Evolutionary conservation across 2,888 invertebrate genomes (phyloP).

Genomic region (Andrena trimmerana): DNA sequence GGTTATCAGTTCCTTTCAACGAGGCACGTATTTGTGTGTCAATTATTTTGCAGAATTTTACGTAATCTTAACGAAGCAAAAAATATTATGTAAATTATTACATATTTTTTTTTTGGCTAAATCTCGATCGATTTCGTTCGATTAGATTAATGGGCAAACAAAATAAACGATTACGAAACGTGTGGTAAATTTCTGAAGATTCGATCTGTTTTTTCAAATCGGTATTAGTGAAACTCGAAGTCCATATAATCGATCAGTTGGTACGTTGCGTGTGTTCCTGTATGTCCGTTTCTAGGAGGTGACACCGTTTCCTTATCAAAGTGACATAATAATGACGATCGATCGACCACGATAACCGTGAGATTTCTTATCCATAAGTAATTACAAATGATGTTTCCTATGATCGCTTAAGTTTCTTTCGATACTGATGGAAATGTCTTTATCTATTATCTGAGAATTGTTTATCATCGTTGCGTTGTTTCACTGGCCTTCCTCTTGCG

Average conservation of each 20-base stretch:
- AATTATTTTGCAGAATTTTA: too few species aligned
- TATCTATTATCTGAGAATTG: neutral
- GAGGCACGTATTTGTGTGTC: too few species aligned
- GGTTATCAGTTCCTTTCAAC: too few species aligned
- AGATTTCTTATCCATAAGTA: neutral
- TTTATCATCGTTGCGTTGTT: neutral
- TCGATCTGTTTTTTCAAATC: too few species aligned
- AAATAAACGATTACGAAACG: neutral
- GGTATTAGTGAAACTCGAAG: too few species aligned
- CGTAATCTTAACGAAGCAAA: too few species aligned
- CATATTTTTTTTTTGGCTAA: neutral
- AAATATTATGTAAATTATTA: too few species aligned
- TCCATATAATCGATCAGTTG: too few species aligned
- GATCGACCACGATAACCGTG: neutral
- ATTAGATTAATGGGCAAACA: neutral
- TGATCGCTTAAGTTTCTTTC: neutral
- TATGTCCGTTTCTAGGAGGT: neutral
- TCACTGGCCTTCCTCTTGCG: neutral
- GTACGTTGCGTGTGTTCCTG: too few species aligned
- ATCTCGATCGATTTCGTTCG: neutral
- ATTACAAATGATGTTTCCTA: neutral
- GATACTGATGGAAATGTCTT: neutral
- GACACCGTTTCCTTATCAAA: neutral
- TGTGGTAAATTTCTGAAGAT: too few species aligned
- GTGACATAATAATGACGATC: slow-evolving; percentile 1